phyloP scores from a whole-genome alignment of 2,113 vertebrate species.

The Antechinus stuartii region DNA sequence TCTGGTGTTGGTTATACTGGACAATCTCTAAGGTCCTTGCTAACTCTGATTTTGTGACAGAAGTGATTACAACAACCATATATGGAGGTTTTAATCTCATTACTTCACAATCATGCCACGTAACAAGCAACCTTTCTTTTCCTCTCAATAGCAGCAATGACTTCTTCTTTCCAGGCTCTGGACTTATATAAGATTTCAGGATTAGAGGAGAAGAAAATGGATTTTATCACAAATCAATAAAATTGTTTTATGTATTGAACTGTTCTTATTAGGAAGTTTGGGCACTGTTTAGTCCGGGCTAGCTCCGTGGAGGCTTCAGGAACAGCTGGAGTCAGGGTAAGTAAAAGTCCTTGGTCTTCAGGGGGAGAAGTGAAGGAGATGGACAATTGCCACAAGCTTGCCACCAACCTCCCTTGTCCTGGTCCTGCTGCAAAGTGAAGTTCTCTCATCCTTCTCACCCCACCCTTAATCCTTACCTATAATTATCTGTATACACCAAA shows the following conservation, averaged over 20 bases:
- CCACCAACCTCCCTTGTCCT: too few species aligned
- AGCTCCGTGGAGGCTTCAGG: too few species aligned
- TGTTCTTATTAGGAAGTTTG: neutral
- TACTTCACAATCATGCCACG: neutral
- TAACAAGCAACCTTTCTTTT: neutral
- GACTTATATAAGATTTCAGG: neutral
- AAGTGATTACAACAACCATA: constrained; percentile 15
- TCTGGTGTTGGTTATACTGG: neutral
- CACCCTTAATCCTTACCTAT: too few species aligned
- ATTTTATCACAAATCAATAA: neutral
- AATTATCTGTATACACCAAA: too few species aligned
- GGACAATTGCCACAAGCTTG: too few species aligned
- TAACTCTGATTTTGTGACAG: neutral
- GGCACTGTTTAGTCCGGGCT: too few species aligned
- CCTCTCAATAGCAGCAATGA: neutral
- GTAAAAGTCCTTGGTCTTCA: too few species aligned
- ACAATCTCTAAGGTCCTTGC: neutral
- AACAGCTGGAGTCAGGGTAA: too few species aligned
- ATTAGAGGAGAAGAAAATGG: neutral
- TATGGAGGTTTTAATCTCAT: constrained; percentile 12
- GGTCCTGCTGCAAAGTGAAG: too few species aligned
- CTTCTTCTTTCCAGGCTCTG: neutral
- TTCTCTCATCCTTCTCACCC: too few species aligned
- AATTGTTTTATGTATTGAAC: neutral
- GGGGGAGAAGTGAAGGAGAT: too few species aligned